Conservation (phyloP, 2,797 vertebrate species). For the Melanotaenia maccullochi region DNA sequence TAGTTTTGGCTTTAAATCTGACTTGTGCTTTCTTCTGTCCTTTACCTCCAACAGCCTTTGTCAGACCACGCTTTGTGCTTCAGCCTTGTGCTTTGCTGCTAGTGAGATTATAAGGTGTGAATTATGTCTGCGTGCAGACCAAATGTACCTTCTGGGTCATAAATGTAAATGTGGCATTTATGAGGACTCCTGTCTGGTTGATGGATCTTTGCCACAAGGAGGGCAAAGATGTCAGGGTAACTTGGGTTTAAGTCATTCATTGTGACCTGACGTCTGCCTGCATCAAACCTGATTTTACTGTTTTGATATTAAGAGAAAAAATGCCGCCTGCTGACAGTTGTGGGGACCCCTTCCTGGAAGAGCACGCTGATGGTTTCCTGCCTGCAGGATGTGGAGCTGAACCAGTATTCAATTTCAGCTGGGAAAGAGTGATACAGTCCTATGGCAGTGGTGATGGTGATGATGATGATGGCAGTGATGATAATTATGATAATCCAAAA, state of each 20-base stretch:
- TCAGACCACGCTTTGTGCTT: conserved; percentile 60
- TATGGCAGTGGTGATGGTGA: conserved; percentile 65
- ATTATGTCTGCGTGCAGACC: conserved; percentile 60
- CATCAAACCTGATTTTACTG: conserved; percentile 73
- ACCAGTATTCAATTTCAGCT: conserved; percentile 74
- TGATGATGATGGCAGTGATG: not conserved
- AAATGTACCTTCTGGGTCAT: conserved; percentile 67
- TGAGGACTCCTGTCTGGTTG: conserved; percentile 68
- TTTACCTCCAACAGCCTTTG: conserved; percentile 36
- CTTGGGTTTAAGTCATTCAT: conserved; percentile 52
- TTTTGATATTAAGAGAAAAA: conserved; percentile 81
- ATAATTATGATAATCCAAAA: not conserved
- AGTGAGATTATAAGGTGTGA: conserved; percentile 39
- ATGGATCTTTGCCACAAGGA: conserved; percentile 75
- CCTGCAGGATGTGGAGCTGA: conserved; percentile 74
- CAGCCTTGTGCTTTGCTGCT: conserved; percentile 65
- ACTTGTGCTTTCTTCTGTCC: conserved; percentile 54
- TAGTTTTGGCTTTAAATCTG: conserved; percentile 21
- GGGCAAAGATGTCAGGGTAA: conserved; percentile 79
- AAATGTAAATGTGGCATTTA: conserved; percentile 80
- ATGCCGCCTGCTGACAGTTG: conserved; percentile 73
- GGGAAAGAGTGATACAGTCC: conserved; percentile 56
- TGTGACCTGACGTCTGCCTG: conserved; percentile 53
- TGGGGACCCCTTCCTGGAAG: conserved; percentile 67
- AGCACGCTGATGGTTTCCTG: conserved; percentile 66